Evolutionary conservation across 2,113 vertebrate species (phyloP).

Genomic region (Tetraodon nigroviridis): DNA sequence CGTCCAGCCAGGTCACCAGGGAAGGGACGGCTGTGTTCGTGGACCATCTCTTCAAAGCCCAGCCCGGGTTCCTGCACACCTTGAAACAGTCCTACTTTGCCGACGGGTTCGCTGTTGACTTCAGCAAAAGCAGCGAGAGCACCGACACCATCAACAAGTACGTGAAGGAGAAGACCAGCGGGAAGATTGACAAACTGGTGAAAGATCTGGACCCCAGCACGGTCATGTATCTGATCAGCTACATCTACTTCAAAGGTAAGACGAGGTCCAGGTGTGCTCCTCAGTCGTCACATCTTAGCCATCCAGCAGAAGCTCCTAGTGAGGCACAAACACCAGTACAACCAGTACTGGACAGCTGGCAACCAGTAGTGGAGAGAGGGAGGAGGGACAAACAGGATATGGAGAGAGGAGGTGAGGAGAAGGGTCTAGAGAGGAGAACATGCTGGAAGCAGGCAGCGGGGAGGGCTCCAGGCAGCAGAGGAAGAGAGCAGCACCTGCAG

Average conservation of each 20-base stretch:
- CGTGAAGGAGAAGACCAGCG: slow-evolving; percentile 57
- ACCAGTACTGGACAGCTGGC: too few relatives aligned
- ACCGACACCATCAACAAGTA: slow-evolving; percentile 58
- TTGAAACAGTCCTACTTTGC: slow-evolving; percentile 58
- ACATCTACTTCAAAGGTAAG: slow-evolving; percentile 75
- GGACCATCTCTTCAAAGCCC: slow-evolving; percentile 23
- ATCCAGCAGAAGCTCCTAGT: too few relatives aligned
- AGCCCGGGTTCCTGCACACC: slow-evolving; percentile 47
- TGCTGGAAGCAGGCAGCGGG: too few relatives aligned
- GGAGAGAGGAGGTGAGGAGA: too few relatives aligned
- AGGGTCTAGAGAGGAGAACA: too few relatives aligned
- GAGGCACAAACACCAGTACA: too few relatives aligned
- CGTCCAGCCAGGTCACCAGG: slow-evolving; percentile 10
- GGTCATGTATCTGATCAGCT: slow-evolving; percentile 70
- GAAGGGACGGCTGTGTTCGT: slow-evolving; percentile 66
- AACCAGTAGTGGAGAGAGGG: too few relatives aligned
- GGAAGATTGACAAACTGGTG: slow-evolving; percentile 67
- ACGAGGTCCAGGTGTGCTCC: not conserved
- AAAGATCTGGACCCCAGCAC: slow-evolving; percentile 39
- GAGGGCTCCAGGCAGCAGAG: too few relatives aligned
- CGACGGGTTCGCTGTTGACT: slow-evolving; percentile 61
- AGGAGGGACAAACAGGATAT: too few relatives aligned
- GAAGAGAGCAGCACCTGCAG: not conserved
- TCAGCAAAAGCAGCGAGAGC: slow-evolving; percentile 42
- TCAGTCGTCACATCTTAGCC: not conserved